These are phyloP conservation scores for Anseranas semipalmata DNA, from an alignment of 2,113 vertebrate species.

Conservation along the genomic window DNA sequence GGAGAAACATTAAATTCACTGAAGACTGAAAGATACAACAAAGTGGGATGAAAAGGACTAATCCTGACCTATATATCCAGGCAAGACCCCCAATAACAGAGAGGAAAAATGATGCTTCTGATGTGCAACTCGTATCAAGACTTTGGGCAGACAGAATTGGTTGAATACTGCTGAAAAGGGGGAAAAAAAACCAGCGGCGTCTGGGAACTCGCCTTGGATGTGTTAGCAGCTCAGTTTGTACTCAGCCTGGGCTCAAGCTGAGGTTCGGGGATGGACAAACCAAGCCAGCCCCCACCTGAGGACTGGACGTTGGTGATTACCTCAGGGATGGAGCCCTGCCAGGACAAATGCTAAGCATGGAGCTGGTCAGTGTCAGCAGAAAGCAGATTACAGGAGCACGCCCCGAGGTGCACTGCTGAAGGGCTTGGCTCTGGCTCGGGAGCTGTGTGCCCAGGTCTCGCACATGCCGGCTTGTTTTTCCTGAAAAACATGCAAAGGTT, in stretches of 20 bases:
- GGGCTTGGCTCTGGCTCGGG: background rate
- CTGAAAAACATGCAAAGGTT: background rate
- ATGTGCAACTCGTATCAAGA: background rate
- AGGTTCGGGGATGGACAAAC: accelerated
- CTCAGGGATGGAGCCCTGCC: background rate
- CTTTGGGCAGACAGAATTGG: background rate
- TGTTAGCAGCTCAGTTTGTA: accelerated
- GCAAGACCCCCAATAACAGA: background rate
- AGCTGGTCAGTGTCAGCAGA: background rate
- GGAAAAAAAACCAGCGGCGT: background rate
- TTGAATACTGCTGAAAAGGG: background rate
- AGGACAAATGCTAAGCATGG: accelerated
- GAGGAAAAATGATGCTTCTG: background rate
- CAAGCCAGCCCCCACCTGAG: accelerated
- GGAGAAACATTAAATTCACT: background rate
- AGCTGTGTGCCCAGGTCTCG: background rate
- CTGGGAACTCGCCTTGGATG: accelerated
- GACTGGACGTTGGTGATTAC: accelerated
- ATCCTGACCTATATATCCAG: background rate
- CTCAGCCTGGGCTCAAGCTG: background rate
- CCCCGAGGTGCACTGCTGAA: accelerated
- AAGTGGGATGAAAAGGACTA: background rate
- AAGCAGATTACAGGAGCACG: accelerated
- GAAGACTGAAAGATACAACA: background rate
- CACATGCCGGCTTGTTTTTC: accelerated